Conservation (phyloP, 1,140 invertebrate species). For the Zaprionus vittiger region DNA sequence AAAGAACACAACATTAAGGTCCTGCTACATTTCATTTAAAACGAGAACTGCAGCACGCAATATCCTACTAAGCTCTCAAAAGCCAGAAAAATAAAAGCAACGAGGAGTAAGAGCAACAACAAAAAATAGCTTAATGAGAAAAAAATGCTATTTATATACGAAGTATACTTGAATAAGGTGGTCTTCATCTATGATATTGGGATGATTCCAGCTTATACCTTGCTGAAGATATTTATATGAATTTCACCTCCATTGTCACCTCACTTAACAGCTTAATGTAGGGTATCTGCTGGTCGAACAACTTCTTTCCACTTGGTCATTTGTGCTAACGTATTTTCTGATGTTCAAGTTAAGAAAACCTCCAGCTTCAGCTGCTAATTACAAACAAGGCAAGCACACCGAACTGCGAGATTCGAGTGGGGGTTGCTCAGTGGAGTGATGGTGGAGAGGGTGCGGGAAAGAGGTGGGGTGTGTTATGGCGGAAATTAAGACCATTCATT, state of each 20-base stretch:
- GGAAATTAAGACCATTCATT: constrained; percentile 26
- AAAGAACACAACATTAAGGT: too few relatives aligned
- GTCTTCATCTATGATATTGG: too few relatives aligned
- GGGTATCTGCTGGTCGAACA: background rate
- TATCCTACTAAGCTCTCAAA: background rate
- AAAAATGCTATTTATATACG: background rate
- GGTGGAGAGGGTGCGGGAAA: background rate
- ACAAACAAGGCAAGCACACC: background rate
- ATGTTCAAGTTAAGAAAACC: constrained; percentile 3
- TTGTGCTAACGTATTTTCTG: constrained; percentile 1
- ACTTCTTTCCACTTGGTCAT: background rate
- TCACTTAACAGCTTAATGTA: too few relatives aligned
- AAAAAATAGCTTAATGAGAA: background rate
- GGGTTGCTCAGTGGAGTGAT: background rate
- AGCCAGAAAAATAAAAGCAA: background rate
- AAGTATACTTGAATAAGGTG: too few relatives aligned
- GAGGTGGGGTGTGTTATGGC: background rate
- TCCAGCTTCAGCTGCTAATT: constrained; percentile 13
- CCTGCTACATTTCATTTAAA: too few relatives aligned
- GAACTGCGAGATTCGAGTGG: background rate
- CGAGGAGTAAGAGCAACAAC: background rate
- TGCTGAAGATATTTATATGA: too few relatives aligned
- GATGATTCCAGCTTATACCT: too few relatives aligned
- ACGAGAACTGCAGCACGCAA: background rate
- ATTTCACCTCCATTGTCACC: too few relatives aligned